These are phyloP conservation scores for Rotaria magnacalcarata DNA, from an alignment of 2,888 invertebrate species.

Conservation along the genomic window DNA sequence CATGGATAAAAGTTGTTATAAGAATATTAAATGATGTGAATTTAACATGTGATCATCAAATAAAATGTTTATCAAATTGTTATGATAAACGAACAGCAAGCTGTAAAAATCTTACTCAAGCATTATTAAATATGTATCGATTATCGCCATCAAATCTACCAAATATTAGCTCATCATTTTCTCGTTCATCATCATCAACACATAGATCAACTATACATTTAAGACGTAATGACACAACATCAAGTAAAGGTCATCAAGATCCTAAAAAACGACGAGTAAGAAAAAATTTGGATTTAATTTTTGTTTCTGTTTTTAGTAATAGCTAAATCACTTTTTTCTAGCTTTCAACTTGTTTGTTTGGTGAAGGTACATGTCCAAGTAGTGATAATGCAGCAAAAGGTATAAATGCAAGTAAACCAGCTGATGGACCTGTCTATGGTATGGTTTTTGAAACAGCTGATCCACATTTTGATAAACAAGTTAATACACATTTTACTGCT, in stretches of 20 bases:
- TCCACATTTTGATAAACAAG: not conserved
- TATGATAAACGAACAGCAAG: slow-evolving; percentile 26
- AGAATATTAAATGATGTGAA: not conserved
- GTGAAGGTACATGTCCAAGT: not conserved
- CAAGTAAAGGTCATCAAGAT: not conserved
- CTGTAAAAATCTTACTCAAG: slow-evolving; percentile 23
- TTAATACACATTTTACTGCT: slow-evolving; percentile 23
- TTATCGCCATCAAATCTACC: not conserved
- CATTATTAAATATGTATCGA: slow-evolving; percentile 26
- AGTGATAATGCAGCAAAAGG: not conserved
- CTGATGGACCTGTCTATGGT: not conserved
- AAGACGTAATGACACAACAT: not conserved
- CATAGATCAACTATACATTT: slow-evolving; percentile 9
- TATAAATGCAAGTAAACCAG: not conserved
- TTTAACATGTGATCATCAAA: slow-evolving; percentile 27
- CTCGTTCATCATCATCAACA: slow-evolving; percentile 28
- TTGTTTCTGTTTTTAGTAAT: too few relatives aligned
- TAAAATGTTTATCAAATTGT: slow-evolving; percentile 27
- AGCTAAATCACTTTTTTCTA: not conserved
- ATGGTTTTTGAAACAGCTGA: slow-evolving; percentile 26
- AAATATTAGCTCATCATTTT: slow-evolving; percentile 9
- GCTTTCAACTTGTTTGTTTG: slow-evolving; percentile 11
- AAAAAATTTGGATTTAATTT: not conserved
- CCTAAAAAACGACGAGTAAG: slow-evolving; percentile 12
- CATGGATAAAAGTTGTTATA: slow-evolving; percentile 27